Base-by-base conservation (phyloP, 1,140 invertebrate genomes). In the Brachionus asplanchnoidis region DNA sequence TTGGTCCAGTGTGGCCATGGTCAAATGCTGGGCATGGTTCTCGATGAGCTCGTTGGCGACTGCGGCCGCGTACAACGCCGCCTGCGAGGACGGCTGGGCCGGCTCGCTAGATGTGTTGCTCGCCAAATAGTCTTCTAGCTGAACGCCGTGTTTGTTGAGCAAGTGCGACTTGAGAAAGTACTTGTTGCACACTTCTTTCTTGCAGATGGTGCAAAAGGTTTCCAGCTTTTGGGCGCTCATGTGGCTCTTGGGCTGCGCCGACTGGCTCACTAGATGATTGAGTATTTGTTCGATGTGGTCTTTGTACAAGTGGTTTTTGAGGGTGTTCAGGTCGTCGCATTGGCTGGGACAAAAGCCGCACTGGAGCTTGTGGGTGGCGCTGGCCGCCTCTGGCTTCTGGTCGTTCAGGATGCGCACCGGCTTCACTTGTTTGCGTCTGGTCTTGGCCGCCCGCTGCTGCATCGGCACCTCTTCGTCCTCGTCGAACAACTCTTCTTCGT, bases 171-270 rank as follows among this genome's bases (percentile, higher is more conserved):
- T 60, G 20, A 90, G 86, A 85, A 89, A 90, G 84, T 90, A 90
- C 82, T 89, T 90, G 85, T 90, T 90, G 75, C 92, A 92, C 85
- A 92, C 91, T 86, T 92, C 91, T 85, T 91, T 89, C 80, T 91
- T 89, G 88, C 92, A 93, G 46, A 93, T 86, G 79, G 90, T 90
- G 89, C 96, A 97, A 88, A 97, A 98, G 2, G 95, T 96, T 90
- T 97, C 96, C 0, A 77, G 20, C 28, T 77, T 77, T 14, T 77
- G 40, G 11, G 17, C 17, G 26, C 46, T 77, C 46, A 77, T 28
- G 8, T 50, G n/a, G 11, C 50, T 20, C 23, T 60, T 65, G 12
- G 79, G 42, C 42, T 82, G 53, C 40, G 53, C 28, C 20, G 44
- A 36, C 23, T 60, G 32, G 23, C 9, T 65, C 2, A 82, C 36